Conservation (phyloP, 1,140 invertebrate genomes). For the Heliconius hermathena region DNA sequence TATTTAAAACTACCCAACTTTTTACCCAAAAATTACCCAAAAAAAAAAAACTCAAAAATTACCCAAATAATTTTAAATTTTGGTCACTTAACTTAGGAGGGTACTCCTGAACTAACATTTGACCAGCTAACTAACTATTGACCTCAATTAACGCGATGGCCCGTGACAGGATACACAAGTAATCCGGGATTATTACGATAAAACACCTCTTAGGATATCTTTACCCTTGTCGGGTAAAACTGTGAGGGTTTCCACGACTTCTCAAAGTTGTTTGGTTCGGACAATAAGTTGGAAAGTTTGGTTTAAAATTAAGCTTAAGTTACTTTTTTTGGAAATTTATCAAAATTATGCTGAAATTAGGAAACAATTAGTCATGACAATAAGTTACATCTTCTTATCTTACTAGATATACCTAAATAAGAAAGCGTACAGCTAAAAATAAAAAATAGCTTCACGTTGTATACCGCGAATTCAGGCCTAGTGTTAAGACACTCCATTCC, state of each 20-base stretch:
- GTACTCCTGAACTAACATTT: slow-evolving; percentile 44
- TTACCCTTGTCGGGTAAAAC: slow-evolving; percentile 29
- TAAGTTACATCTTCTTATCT: no score
- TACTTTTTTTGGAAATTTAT: neutral
- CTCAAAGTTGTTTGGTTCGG: neutral
- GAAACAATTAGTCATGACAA: no score
- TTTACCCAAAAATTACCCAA: no score
- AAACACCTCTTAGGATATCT: slow-evolving; percentile 68
- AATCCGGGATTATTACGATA: slow-evolving; percentile 73
- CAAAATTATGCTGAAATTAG: no score
- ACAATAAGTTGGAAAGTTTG: neutral
- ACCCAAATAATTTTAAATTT: neutral
- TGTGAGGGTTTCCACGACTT: neutral
- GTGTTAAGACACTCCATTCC: no score
- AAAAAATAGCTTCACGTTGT: no score
- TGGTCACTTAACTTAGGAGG: slow-evolving; percentile 2
- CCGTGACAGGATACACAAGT: slow-evolving; percentile 64
- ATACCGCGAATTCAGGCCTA: no score
- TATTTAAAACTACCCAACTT: no score
- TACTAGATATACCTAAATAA: no score
- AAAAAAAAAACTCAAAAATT: neutral
- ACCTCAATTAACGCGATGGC: slow-evolving; percentile 71
- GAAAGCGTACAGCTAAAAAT: no score
- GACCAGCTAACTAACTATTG: slow-evolving; percentile 60
- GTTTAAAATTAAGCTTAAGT: neutral